Base-by-base conservation (phyloP, 2,797 vertebrate species). In the Xenopus petersii region DNA sequence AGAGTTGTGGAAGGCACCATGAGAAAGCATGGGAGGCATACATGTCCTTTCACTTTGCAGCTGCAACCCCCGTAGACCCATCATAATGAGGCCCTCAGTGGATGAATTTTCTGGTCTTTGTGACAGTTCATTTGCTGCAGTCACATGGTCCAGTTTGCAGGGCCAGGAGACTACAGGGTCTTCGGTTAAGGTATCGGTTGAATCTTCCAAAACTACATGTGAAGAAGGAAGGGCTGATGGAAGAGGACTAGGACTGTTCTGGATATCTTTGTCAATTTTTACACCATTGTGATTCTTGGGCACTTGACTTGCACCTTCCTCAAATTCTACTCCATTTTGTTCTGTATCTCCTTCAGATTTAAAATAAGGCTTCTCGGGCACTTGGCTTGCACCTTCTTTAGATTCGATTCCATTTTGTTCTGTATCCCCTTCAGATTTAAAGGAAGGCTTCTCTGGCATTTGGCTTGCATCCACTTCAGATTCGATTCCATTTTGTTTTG, bases 121-220 rank as follows among this genome's bases (percentile, higher is more conserved):
- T 75, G 83, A 75, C 73, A 85, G 81, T n/a, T 82, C 73, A 0
- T 83, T 84, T 15, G 84, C 62, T 8, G 84, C 62, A 4, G 73
- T 73, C 0, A 77, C 82, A 75, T 77, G 88, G 79, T 75, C 62
- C 1, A 74, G 9, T 15, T 21, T 77, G 56, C 80, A 84, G 75
- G 81, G 73, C 80, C 82, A 86, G 1, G 36, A 81, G 75, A 65
- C 79, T 33, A 16, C 77, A 54, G 33, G 66, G 60, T 86, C 93
- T 79, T 97, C 95, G 0, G 91, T 94, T 81, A 98, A 85, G 69
- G 93, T 92, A 86, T 97, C 96, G 0, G 94, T 92, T 64, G 95
- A 96, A 75, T 93, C 95, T 67, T 95, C 95, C 64, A 91, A 82
- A 74, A 93, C 93, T 0, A 78, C 74, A 3, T 79, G 84, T 80